A percentile compares a stretch with the other conserved stretches of the same genome.
These are phyloP conservation scores for Poeciliopsis retropinna DNA, from an alignment of 2,113 vertebrate genomes.

Conservation along the genomic window DNA sequence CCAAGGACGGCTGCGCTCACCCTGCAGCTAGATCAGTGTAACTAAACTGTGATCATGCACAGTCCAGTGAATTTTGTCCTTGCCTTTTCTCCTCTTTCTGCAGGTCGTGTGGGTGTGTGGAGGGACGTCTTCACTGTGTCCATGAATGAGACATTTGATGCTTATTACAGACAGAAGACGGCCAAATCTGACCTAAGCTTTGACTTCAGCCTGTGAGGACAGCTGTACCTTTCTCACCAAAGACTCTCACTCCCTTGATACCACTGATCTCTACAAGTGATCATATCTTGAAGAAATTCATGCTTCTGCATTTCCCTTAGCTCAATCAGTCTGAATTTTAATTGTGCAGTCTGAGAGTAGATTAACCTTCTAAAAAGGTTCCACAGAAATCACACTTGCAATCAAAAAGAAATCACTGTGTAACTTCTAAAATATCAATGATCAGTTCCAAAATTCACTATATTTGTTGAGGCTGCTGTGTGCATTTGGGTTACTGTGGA, in stretches of 20 bases:
- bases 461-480: too few species aligned
- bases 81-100: background rate
- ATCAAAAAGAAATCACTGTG: background rate
- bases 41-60: background rate
- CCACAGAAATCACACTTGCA: background rate
- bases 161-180: constrained; percentile 97
- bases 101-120: constrained; percentile 95
- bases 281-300: constrained; percentile 18
- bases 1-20: background rate
- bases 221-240: background rate
- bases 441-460: background rate
- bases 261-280: constrained; percentile 21
- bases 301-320: background rate
- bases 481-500: too few species aligned
- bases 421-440: background rate
- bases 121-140: constrained; percentile 99
- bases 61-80: background rate
- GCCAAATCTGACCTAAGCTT: constrained; percentile 95
- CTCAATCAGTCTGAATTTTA: constrained; percentile 14
- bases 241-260: background rate
- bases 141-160: constrained; percentile 98
- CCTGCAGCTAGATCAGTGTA: constrained; percentile 5
- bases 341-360: constrained; percentile 14
- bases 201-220: constrained; percentile 90
- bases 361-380: background rate